Evolutionary conservation across 2,113 vertebrate genomes (phyloP).

Genomic region (Lepidothrix coronata): DNA sequence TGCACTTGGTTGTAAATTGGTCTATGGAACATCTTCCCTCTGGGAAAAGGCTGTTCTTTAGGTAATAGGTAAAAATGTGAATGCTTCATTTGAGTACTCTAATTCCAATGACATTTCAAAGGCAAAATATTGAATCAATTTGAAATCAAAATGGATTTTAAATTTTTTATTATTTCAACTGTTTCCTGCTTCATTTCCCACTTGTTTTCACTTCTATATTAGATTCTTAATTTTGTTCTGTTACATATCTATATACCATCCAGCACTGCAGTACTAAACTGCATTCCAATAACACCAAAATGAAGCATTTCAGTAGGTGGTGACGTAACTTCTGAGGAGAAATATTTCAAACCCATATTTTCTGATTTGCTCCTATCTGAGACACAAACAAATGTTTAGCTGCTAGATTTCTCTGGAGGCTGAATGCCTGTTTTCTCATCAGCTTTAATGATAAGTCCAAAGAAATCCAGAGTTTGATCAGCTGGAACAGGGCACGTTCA

Average conservation of each 20-base stretch:
- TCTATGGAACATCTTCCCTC: background rate
- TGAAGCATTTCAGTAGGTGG: background rate
- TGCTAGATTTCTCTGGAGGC: constrained; percentile 34
- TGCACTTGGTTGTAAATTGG: background rate
- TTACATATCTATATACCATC: background rate
- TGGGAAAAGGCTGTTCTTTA: constrained; percentile 10
- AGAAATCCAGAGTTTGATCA: constrained; percentile 20
- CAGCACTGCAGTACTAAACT: background rate
- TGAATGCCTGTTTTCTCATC: constrained; percentile 33
- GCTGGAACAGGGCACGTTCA: background rate
- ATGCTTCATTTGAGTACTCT: constrained; percentile 17
- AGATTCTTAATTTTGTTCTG: constrained; percentile 50
- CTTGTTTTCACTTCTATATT: constrained; percentile 52
- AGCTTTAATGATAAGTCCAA: constrained; percentile 19
- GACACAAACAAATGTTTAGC: background rate
- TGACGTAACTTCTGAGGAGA: background rate
- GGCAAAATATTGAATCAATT: constrained; percentile 58
- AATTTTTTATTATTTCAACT: constrained; percentile 52
- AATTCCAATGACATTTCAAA: constrained; percentile 53
- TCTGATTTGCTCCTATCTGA: background rate
- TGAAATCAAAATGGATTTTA: constrained; percentile 54
- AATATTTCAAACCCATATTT: background rate
- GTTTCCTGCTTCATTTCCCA: constrained; percentile 43
- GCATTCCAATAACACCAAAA: background rate
- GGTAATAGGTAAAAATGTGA: constrained; percentile 47